Base-by-base conservation (phyloP, 2,888 invertebrate genomes). In the Eustalomyia histrio region DNA sequence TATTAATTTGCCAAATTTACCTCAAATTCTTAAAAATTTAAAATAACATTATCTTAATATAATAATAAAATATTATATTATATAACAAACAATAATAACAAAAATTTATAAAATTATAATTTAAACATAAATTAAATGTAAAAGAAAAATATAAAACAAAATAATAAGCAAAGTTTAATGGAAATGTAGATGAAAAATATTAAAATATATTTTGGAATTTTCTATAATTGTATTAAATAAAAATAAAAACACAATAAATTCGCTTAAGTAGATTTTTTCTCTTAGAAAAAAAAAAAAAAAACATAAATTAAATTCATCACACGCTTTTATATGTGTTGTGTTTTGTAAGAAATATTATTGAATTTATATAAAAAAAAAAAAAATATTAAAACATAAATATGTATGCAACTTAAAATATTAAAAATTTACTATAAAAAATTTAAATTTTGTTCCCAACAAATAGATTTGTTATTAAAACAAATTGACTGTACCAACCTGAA, bases 1-100 rank as follows among this genome's bases (percentile, higher is more conserved):
- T 67, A 86, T 86, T 86, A 87, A 87, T 88, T 89, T 89, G 89
- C 89, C 89, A 89, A 89, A 89, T 89, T 89, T 89, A 89, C 89
- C 89, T 89, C 89, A 89, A 87, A 79, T 86, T 83, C 84, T 80
- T 76, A 83, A 76, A 80, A 69, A 43, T n/a, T 21, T 68, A 52
- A 83, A 80, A 79, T 81, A 83, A 78, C 57, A 72, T 29, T n/a
- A 47, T 39, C 43, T 72, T 73, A 18, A 80, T 29, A 57, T 69
- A 76, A 61, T 64, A 74, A 80, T 29, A 71, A 80, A 69, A 68
- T n/a, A n/a, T n/a, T n/a, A n/a, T n/a, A 81, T 78, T 69, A 68
- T 65, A 53, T 67, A 79, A 71, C 17, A 71, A 65, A 63, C 68
- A 52, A 64, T 55, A 63, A 76, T 68, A 73, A 21, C 57, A 47